Percentiles rank a stretch among this genome's conserved stretches.
These are phyloP conservation scores for Conomelus anceps DNA, from an alignment of 2,888 invertebrate species.

Conservation along the genomic window DNA sequence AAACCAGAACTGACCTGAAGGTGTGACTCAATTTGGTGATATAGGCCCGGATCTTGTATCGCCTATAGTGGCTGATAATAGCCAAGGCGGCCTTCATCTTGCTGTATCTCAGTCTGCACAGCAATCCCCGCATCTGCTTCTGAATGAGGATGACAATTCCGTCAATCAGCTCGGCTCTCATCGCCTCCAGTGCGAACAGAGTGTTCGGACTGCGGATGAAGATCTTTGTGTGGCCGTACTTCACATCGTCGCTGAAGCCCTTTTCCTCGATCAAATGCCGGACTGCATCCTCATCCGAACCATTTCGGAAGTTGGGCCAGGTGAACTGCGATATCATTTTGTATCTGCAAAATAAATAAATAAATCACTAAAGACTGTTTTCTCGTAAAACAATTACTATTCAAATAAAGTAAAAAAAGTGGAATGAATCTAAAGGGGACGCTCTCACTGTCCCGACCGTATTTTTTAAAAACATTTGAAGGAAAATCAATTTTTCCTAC, in stretches of 20 bases:
- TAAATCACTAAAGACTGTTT: background rate
- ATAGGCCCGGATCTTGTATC: constrained; percentile 69
- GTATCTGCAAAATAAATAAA: constrained; percentile 55
- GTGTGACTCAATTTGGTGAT: constrained; percentile 55
- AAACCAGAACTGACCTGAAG: constrained; percentile 52
- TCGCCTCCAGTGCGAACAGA: constrained; percentile 65
- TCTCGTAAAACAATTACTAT: background rate
- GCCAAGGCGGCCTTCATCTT: constrained; percentile 76
- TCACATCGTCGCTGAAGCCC: constrained; percentile 72
- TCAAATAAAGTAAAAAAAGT: too few relatives aligned
- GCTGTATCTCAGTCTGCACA: constrained; percentile 71
- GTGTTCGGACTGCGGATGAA: constrained; percentile 92
- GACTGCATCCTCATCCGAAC: constrained; percentile 73
- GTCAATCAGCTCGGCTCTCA: constrained; percentile 80
- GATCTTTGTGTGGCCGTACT: constrained; percentile 91
- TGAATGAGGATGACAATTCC: constrained; percentile 88
- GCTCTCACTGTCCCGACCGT: too few relatives aligned
- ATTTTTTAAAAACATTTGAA: too few relatives aligned
- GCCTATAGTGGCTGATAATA: constrained; percentile 75
- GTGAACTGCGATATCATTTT: constrained; percentile 94
- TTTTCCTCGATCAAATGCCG: constrained; percentile 75
- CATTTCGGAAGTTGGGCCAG: constrained; percentile 90
- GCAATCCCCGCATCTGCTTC: constrained; percentile 85
- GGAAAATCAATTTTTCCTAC: too few relatives aligned
- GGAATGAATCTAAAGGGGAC: too few relatives aligned